Conservation (phyloP, 2,113 vertebrate genomes). For the Buteo buteo region DNA sequence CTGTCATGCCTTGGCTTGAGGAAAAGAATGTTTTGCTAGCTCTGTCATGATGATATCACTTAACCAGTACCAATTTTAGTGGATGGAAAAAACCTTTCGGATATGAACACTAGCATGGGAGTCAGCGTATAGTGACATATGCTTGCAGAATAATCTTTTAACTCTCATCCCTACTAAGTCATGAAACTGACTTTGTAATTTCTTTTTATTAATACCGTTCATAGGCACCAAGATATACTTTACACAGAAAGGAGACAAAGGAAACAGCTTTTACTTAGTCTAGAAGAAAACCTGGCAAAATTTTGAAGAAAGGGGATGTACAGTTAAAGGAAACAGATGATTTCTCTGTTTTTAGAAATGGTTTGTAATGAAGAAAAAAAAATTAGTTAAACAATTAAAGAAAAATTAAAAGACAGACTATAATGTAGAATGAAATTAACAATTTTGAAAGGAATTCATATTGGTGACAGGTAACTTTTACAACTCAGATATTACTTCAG, state of each 20-base stretch:
- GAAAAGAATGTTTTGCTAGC: neutral
- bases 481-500: neutral
- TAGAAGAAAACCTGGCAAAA: neutral
- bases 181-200: neutral
- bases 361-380: neutral
- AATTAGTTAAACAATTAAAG: fast-evolving
- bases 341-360: neutral
- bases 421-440: neutral
- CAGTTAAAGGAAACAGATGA: neutral
- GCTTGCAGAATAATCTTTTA: neutral
- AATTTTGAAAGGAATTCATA: neutral
- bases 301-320: neutral
- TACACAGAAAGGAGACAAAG: neutral
- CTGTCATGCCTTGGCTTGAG: neutral
- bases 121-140: neutral
- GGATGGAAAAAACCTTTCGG: neutral
- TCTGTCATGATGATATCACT: neutral
- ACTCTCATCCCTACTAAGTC: neutral
- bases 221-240: neutral
- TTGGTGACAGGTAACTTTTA: neutral
- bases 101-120: neutral
- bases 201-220: neutral
- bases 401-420: neutral
- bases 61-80: neutral
- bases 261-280: neutral